These are phyloP conservation scores for Drosophila atroscutellata DNA, from an alignment of 2,888 invertebrate genomes.

Conservation along the genomic window DNA sequence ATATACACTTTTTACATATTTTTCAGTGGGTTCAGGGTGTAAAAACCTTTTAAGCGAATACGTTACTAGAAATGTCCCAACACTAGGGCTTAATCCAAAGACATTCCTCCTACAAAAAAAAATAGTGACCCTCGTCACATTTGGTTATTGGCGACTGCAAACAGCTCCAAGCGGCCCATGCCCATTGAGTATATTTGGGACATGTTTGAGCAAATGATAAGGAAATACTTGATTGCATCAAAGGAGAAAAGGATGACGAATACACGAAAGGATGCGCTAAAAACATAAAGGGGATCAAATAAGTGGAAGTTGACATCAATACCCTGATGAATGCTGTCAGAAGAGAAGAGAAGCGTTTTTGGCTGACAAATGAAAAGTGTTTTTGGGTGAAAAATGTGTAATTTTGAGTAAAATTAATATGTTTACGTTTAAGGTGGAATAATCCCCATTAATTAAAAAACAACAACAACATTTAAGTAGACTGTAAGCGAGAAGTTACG, in stretches of 20 bases:
- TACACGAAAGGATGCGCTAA: not conserved
- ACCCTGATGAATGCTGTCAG: not conserved
- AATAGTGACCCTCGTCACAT: not conserved
- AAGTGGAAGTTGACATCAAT: not conserved
- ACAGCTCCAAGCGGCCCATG: not conserved
- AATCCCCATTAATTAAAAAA: not conserved
- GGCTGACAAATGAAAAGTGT: not conserved
- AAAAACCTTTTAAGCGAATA: not conserved
- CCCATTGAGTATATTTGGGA: not conserved
- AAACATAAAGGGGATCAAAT: not conserved
- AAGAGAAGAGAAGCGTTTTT: not conserved
- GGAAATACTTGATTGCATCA: not conserved
- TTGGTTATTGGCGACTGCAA: not conserved
- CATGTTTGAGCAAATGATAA: not conserved
- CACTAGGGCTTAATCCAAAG: not conserved
- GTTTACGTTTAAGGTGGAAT: not conserved
- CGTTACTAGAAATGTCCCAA: rapidly evolving
- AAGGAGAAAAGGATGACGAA: not conserved
- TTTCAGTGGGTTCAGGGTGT: not conserved
- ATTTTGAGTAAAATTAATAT: not conserved
- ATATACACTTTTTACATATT: not conserved
- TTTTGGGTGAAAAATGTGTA: not conserved
- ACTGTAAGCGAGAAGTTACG: not conserved
- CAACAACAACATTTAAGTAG: not conserved
- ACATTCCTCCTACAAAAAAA: not conserved